Evolutionary conservation across 53 echinoderm and acorn worm genomes (phyloP).

Genomic region (Luidia sarsii): DNA sequence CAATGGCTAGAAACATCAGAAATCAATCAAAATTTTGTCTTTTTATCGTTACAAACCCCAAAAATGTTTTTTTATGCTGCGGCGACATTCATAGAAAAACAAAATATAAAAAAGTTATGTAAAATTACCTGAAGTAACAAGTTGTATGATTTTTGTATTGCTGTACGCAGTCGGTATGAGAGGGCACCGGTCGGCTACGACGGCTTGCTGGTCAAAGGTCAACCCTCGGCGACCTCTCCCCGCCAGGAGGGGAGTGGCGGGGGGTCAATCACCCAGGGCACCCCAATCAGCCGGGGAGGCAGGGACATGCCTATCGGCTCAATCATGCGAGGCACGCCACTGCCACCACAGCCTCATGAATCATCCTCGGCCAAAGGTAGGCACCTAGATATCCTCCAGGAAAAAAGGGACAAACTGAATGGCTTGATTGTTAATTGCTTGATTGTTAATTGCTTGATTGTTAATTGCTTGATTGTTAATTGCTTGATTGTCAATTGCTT

Average conservation of each 20-base stretch:
- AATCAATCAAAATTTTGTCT: too few relatives aligned
- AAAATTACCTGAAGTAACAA: neutral
- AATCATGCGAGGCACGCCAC: conserved; percentile 83
- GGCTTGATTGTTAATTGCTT: too few relatives aligned
- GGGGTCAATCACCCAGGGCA: conserved; percentile 95
- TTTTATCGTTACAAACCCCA: too few relatives aligned
- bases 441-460: too few relatives aligned
- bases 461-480: too few relatives aligned
- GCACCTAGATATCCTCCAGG: too few relatives aligned
- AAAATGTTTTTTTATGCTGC: too few relatives aligned
- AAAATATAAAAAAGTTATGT: neutral
- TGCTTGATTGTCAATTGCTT: too few relatives aligned
- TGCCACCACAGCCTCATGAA: conserved; percentile 32
- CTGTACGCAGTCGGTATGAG: conserved; percentile 46
- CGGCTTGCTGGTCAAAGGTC: conserved; percentile 61
- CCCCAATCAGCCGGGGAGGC: conserved; percentile 70
- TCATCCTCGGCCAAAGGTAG: conserved; percentile 43
- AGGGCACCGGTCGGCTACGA: conserved; percentile 47
- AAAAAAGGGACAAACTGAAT: too few relatives aligned
- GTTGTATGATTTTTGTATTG: neutral
- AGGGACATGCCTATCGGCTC: conserved; percentile 62
- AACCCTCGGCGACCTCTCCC: conserved; percentile 70
- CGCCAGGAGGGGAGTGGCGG: conserved; percentile 56
- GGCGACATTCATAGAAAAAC: too few relatives aligned
- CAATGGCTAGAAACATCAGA: too few relatives aligned